Conservation (phyloP, 64 coral and sea anemone genomes). For the Porites australiensis region DNA sequence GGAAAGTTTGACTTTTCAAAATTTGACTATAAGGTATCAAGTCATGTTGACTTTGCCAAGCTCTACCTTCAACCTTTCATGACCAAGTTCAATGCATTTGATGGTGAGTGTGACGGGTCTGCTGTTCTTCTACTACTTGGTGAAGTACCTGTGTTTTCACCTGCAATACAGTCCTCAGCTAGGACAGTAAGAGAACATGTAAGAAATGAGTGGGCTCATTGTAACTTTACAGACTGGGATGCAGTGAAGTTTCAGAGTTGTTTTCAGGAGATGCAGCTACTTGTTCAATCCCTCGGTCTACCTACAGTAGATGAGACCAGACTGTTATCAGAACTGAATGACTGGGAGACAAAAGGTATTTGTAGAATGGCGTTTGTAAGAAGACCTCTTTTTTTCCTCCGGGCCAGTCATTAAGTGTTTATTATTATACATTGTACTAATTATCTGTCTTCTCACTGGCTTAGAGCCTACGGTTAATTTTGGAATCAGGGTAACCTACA, state of each 20-base stretch:
- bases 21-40: conserved; percentile 42
- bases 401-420: no score
- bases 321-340: no score
- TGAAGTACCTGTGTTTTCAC: neutral
- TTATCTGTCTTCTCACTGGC: no score
- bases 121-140: conserved; percentile 13
- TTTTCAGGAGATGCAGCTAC: conserved; percentile 40
- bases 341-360: no score
- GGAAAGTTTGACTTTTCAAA: neutral
- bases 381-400: no score
- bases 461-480: no score
- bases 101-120: conserved; percentile 28
- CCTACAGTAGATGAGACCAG: neutral
- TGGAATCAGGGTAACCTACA: no score
- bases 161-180: neutral
- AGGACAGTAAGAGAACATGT: conserved; percentile 23
- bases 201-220: neutral
- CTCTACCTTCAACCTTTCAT: conserved; percentile 46
- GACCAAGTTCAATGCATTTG: conserved; percentile 44
- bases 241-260: neutral
- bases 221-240: conserved; percentile 35
- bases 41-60: conserved; percentile 49
- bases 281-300: conserved; percentile 12
- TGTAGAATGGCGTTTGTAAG: no score
- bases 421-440: no score